Base-by-base conservation (phyloP, 2,113 vertebrate species). In the Mastomys coucha region DNA sequence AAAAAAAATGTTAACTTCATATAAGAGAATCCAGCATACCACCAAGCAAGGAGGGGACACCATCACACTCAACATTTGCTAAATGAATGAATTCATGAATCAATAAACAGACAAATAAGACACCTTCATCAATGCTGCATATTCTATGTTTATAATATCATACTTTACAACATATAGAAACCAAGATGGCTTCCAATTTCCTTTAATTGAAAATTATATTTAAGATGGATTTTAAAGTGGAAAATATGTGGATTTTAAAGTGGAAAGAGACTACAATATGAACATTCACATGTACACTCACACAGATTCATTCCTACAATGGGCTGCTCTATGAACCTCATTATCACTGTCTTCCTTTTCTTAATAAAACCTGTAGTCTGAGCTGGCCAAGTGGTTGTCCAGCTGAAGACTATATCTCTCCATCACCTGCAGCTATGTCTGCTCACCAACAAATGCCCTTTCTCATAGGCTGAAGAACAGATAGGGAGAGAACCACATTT, bases 151-250 rank as follows among this genome's bases (percentile, higher is more conserved):
- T 92, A 82, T 94, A 45, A 33, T 73, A 76, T 65, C 7, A 45
- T 45, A 85, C 22, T 78, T 1, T 60, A 70, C 26, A 90, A 20
- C 22, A 42, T 1, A 49, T 5, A 60, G 33, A 94, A 92, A 94
- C 33, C 76, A 97, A 95, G 82, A 93, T 49, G 22, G 42, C 16
- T 58, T 36, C 89, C 75, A 51, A n/a, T 45, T 91, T 31, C 76
- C 39, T 89, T 97, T 75, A 75, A 24, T 7, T 91, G 28, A 31
- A 69, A 33, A 33, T 33, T 69, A 33, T 33, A 69, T 69, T 33
- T 69, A 33, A 33, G 2, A 49, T 5, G 67, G 36, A 63, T 88
- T 89, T 85, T 31, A 53, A 87, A 78, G 91, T 39, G 16, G 60
- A 91, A 92, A 78, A n/a, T n/a, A n/a, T n/a, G n/a, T 5, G 67